A percentile compares a stretch with the other conserved stretches of the same genome.
phyloP scores from a whole-genome alignment of 2,113 vertebrate genomes.

The Hippocampus zosterae region DNA sequence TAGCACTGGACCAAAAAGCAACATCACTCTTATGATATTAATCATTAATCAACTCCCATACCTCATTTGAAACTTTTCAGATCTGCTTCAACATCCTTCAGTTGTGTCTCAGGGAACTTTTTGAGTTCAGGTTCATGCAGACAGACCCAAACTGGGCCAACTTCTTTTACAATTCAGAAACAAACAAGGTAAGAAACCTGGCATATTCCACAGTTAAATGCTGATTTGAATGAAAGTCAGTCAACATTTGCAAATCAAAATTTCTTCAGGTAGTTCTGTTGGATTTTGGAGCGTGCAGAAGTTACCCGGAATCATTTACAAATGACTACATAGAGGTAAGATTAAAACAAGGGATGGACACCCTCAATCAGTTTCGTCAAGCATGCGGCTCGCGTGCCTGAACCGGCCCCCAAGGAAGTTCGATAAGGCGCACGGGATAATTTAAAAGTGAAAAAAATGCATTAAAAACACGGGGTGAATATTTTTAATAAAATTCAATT shows the following conservation, averaged over 20 bases:
- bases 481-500: too few species aligned
- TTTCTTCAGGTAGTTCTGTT: constrained; percentile 75
- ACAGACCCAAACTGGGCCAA: constrained; percentile 93
- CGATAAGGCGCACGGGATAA: too few species aligned
- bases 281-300: constrained; percentile 86
- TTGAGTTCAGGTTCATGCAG: constrained; percentile 93
- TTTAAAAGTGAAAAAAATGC: too few species aligned
- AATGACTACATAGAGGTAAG: constrained; percentile 86
- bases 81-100: constrained; percentile 82
- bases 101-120: constrained; percentile 82
- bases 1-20: neutral
- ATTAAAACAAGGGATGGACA: constrained; percentile 5
- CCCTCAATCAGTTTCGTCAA: too few species aligned
- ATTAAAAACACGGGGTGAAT: too few species aligned
- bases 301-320: constrained; percentile 80
- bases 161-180: constrained; percentile 82
- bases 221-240: neutral
- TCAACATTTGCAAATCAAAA: neutral
- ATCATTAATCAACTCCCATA: neutral
- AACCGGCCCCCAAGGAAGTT: too few species aligned
- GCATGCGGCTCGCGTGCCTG: too few species aligned
- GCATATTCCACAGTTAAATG: neutral
- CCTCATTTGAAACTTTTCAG: constrained; percentile 51
- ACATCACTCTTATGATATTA: neutral
- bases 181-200: constrained; percentile 71